Conservation (phyloP, 2,888 invertebrate genomes). For the Ceramica pisi region DNA sequence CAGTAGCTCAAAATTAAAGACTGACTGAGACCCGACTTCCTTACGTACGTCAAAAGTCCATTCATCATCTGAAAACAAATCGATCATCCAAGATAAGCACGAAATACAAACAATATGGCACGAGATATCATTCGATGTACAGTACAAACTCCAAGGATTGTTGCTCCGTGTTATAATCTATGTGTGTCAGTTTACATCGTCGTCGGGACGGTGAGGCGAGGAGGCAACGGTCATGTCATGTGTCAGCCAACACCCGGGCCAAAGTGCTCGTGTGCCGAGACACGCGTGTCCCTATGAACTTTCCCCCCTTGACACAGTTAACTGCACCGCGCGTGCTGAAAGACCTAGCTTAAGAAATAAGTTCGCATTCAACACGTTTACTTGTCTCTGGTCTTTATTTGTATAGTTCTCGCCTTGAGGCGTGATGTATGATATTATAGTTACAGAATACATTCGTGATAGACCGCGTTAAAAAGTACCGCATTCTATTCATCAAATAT, state of each 20-base stretch:
- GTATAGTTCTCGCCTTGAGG: not conserved
- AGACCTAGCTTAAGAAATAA: conserved; percentile 36
- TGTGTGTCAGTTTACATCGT: conserved; percentile 56
- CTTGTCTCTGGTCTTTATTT: conserved; percentile 4
- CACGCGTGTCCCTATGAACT: conserved; percentile 51
- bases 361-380: conserved; percentile 24
- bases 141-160: conserved; percentile 57
- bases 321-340: conserved; percentile 33
- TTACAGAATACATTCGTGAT: not conserved
- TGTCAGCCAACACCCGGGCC: conserved; percentile 40
- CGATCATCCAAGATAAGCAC: conserved; percentile 42
- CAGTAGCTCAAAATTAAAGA: not conserved
- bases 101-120: conserved; percentile 31
- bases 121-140: conserved; percentile 23
- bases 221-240: conserved; percentile 45
- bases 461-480: not conserved
- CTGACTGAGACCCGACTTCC: not conserved
- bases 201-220: conserved; percentile 18
- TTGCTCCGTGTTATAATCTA: conserved; percentile 53
- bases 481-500: conserved; percentile 15
- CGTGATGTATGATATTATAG: not conserved
- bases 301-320: conserved; percentile 56
- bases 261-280: conserved; percentile 43
- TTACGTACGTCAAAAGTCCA: not conserved
- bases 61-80: conserved; percentile 33